Conservation (phyloP, 2,888 invertebrate species). For the Brachylomia viminalis region DNA sequence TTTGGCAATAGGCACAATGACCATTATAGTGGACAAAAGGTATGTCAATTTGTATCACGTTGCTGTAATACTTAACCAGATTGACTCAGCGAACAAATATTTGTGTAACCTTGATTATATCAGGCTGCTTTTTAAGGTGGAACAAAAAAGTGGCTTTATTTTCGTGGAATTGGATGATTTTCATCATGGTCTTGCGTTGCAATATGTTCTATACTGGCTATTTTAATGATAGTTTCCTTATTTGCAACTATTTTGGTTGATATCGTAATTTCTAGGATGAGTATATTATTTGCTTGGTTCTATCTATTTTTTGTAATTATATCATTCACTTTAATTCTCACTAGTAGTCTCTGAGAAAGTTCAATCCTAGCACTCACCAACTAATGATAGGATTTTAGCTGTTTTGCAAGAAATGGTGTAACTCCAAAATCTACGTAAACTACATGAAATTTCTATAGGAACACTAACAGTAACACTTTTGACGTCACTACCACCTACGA, state of each 20-base stretch:
- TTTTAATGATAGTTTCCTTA: background rate
- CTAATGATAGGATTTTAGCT: too few relatives aligned
- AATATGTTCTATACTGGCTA: slow-evolving; percentile 14
- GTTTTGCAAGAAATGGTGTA: background rate
- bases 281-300: background rate
- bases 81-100: slow-evolving; percentile 79
- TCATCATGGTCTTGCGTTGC: background rate
- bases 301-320: background rate
- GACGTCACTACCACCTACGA: slow-evolving; percentile 32
- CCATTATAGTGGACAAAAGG: slow-evolving; percentile 73
- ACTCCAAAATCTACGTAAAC: background rate
- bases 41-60: slow-evolving; percentile 76
- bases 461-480: slow-evolving; percentile 4
- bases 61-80: slow-evolving; percentile 78
- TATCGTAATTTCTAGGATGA: background rate
- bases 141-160: slow-evolving; percentile 6
- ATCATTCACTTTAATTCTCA: background rate
- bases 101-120: slow-evolving; percentile 74
- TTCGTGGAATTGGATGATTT: background rate
- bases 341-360: background rate
- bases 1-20: slow-evolving; percentile 73
- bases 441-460: background rate
- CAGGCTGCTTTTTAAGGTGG: slow-evolving; percentile 20
- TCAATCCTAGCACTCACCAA: background rate
- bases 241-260: background rate